Evolutionary conservation across 2,113 vertebrate species (phyloP).

Genomic region (Camarhynchus parvulus): DNA sequence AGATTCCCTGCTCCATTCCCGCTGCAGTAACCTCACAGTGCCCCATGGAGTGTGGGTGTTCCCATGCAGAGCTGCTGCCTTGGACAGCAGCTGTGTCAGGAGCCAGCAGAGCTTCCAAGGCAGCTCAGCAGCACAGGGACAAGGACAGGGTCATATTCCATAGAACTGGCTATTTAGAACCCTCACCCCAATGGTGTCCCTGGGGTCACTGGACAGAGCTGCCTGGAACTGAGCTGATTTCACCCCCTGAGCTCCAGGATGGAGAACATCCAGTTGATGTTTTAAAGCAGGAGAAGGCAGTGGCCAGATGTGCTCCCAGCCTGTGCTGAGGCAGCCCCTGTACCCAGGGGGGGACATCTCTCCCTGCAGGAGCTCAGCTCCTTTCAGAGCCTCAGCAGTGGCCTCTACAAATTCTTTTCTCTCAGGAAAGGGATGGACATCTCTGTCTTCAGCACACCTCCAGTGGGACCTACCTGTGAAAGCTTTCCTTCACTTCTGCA

Average conservation of each 20-base stretch:
- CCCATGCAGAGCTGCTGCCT: too few relatives aligned
- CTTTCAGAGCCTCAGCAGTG: background rate
- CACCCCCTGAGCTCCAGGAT: background rate
- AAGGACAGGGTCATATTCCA: too few relatives aligned
- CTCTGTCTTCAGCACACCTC: too few relatives aligned
- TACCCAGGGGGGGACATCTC: rapidly evolving
- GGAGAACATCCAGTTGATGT: background rate
- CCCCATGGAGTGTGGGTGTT: background rate
- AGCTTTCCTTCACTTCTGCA: background rate
- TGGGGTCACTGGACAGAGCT: too few relatives aligned
- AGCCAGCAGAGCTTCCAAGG: background rate
- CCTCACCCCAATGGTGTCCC: too few relatives aligned
- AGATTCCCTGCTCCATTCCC: background rate
- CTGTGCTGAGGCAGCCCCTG: background rate
- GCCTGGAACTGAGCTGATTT: too few relatives aligned
- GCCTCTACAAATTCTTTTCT: background rate
- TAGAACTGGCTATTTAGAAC: too few relatives aligned
- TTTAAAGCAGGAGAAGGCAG: background rate
- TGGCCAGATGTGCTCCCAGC: rapidly evolving
- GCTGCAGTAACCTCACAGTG: background rate
- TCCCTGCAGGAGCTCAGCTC: background rate
- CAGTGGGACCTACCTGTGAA: background rate
- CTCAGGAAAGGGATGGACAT: background rate
- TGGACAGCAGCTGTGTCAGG: background rate
- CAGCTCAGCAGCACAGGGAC: too few relatives aligned